A percentile compares a stretch with the other conserved stretches of the same genome.
These are phyloP conservation scores for Xanthorhoe designata DNA, from an alignment of 2,888 invertebrate genomes.

Conservation along the genomic window DNA sequence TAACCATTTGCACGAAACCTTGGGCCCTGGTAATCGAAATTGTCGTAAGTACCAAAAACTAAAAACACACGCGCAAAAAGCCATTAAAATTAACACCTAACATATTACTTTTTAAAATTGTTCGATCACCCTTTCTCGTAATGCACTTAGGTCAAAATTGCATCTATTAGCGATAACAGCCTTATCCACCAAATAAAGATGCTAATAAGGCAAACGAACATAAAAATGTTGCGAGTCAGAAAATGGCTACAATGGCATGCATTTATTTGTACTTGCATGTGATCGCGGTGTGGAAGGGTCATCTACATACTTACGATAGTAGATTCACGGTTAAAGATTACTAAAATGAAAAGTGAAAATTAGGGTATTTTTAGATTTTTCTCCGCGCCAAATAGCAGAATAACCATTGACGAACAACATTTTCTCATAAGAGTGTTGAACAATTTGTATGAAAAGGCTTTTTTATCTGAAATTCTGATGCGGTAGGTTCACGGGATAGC, in stretches of 20 bases:
- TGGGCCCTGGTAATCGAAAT: too few species aligned
- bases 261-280: constrained; percentile 33
- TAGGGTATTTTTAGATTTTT: too few species aligned
- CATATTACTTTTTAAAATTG: not conserved
- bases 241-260: constrained; percentile 32
- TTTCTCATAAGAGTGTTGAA: too few species aligned
- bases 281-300: not conserved
- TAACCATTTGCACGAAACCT: too few species aligned
- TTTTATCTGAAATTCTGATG: too few species aligned
- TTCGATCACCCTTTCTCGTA: constrained; percentile 1
- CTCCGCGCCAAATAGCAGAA: too few species aligned
- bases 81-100: not conserved
- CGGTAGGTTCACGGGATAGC: too few species aligned
- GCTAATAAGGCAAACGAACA: constrained; percentile 28
- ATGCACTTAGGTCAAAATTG: constrained; percentile 1
- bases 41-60: not conserved
- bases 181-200: constrained; percentile 9
- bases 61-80: not conserved
- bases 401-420: too few species aligned
- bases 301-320: not conserved
- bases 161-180: constrained; percentile 19
- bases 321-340: not conserved
- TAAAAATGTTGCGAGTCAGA: constrained; percentile 27
- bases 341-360: too few species aligned
- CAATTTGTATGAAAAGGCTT: too few species aligned